Evolutionary conservation across 2,113 vertebrate genomes (phyloP).

Genomic region (Dermatemys mawii): DNA sequence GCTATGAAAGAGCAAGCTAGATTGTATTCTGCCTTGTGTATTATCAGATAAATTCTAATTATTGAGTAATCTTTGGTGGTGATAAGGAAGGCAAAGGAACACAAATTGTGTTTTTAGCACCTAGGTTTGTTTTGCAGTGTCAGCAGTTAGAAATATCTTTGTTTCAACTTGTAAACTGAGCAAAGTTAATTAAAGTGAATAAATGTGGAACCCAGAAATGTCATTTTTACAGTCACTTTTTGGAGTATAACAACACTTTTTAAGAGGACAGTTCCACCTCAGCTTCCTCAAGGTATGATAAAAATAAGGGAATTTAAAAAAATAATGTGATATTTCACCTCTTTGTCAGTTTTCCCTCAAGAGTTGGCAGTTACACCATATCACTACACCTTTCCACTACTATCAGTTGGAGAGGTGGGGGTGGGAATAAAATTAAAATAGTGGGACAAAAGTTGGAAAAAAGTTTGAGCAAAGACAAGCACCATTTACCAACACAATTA

Average conservation of each 20-base stretch:
- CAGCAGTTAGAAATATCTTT: not conserved
- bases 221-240: constrained; percentile 61
- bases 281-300: constrained; percentile 18
- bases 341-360: constrained; percentile 22
- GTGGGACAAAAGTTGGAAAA: not conserved
- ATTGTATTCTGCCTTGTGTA: not conserved
- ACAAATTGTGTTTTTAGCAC: not conserved
- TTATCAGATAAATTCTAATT: not conserved
- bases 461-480: not conserved
- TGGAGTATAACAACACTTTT: constrained; percentile 5
- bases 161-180: not conserved
- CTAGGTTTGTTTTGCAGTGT: not conserved
- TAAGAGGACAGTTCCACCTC: not conserved
- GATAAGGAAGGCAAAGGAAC: not conserved
- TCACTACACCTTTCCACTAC: fast-evolving
- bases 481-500: not conserved
- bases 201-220: constrained; percentile 32
- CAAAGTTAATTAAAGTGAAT: constrained; percentile 25
- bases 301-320: constrained; percentile 53
- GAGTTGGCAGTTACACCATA: not conserved
- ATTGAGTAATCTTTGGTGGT: not conserved
- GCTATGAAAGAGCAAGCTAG: not conserved
- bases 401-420: not conserved
- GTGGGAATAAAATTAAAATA: not conserved
- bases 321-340: constrained; percentile 45